phyloP scores from a whole-genome alignment of 2,888 invertebrate genomes.

The Machimus rusticus region DNA sequence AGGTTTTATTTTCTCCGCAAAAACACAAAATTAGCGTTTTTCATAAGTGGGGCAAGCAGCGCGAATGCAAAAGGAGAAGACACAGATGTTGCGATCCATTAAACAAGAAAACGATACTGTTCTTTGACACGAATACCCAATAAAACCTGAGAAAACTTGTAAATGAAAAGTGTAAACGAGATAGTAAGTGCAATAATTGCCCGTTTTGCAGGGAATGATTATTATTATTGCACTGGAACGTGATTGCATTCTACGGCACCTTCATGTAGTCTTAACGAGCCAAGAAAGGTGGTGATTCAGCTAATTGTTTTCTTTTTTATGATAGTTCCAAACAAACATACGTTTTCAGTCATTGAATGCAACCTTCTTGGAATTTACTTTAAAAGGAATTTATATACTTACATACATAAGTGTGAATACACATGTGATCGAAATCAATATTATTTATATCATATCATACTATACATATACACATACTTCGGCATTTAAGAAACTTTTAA shows the following conservation, averaged over 20 bases:
- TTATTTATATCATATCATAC: too few species aligned
- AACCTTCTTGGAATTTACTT: not conserved
- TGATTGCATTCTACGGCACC: not conserved
- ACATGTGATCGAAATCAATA: too few species aligned
- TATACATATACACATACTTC: too few species aligned
- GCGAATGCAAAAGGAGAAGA: not conserved
- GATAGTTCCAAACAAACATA: not conserved
- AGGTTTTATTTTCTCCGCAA: not conserved
- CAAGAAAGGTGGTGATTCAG: not conserved
- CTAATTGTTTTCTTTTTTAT: not conserved
- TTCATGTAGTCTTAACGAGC: not conserved
- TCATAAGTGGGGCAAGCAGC: not conserved
- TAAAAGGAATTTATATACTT: not conserved
- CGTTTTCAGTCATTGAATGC: not conserved
- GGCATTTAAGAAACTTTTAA: too few species aligned
- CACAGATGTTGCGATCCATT: not conserved
- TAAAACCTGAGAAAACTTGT: not conserved
- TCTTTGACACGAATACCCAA: not conserved
- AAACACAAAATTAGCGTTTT: not conserved
- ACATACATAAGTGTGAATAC: not conserved
- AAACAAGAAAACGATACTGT: not conserved
- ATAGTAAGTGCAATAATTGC: not conserved
- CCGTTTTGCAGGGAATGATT: not conserved
- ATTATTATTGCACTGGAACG: not conserved
- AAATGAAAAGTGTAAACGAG: not conserved